Evolutionary conservation across 1,140 invertebrate genomes (phyloP), one percentile per base, ranked within the genome.

Genomic region (Galleria mellonella): DNA sequence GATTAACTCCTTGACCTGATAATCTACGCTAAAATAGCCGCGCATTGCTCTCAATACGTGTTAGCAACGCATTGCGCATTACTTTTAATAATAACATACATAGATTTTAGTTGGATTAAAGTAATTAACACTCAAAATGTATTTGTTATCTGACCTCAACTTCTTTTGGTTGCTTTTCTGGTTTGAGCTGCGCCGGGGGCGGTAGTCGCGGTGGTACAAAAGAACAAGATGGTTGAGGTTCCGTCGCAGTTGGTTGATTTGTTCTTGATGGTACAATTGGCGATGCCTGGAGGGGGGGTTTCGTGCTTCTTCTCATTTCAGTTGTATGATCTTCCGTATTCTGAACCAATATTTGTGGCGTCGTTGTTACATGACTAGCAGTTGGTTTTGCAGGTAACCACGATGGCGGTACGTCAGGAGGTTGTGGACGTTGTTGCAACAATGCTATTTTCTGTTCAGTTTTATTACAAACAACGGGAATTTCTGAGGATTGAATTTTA

Each of bases 1-100:
- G 48, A 56, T 58, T 47, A 51, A 62, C 70, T 69, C 76, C 76
- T 78, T 83, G 76, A 75, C 79, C 79, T 60, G 69, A 79, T 76
- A 72, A 76, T 72, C 66, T 53, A 68, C 56, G 53, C 71, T 61
- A 76, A 83, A 79, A 83, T 83, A 79, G 75, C 76, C 58, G 51
- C 68, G 60, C 62, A 65, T 59, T 63, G 72, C 58, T 70, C 72
- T 60, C 64, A 57, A 67, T 72, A 51, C 33, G 55, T 55, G 58
- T 58, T 61, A 59, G 49, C 59, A 64, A 49, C 55, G 55, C 62
- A 56, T 55, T 62, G 58, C 62, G 60, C 55, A 69, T 54, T 57
- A 62, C 54, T 66, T 72, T 62, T 55, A 55, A 33, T 54, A 55
- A n/a, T 32, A 55, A 40, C 38, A 11, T 45, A 37, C 28, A 60